Conservation (phyloP, 2,797 vertebrate species). For the Manis javanica region DNA sequence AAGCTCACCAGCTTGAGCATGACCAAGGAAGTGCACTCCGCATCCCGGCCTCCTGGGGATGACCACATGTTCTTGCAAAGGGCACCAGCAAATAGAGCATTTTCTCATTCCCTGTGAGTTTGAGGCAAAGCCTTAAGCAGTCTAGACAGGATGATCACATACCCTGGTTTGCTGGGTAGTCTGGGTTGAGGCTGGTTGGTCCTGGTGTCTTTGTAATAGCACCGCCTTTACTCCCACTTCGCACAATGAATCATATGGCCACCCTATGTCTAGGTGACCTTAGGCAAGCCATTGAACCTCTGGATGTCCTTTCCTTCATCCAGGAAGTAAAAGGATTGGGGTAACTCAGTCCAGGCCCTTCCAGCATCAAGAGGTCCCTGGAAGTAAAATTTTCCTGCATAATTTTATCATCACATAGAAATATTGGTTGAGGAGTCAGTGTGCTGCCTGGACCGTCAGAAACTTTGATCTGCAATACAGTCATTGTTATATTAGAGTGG, state of each 20-base stretch:
- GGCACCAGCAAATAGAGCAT: background rate
- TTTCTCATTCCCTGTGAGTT: background rate
- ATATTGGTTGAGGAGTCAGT: background rate
- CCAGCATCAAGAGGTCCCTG: background rate
- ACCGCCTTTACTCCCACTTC: background rate
- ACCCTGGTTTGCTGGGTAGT: background rate
- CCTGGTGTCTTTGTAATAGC: background rate
- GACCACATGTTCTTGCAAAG: background rate
- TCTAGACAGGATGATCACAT: background rate
- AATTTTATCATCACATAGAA: background rate
- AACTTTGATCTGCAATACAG: background rate
- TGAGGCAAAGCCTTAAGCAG: background rate
- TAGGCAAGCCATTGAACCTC: background rate
- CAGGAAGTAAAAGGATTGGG: constrained; percentile 5
- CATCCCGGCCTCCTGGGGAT: background rate
- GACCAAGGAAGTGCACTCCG: background rate
- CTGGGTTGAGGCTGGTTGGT: background rate
- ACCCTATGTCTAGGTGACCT: background rate
- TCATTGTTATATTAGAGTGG: background rate
- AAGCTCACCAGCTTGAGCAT: background rate
- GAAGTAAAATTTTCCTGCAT: background rate
- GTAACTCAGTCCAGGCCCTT: background rate
- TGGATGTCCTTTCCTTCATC: background rate
- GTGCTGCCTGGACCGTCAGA: background rate
- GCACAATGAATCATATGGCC: background rate